A percentile compares a stretch with the other conserved stretches of the same genome.
These are phyloP conservation scores for Stictonetta naevosa DNA, from an alignment of 2,113 vertebrate genomes.

Conservation along the genomic window DNA sequence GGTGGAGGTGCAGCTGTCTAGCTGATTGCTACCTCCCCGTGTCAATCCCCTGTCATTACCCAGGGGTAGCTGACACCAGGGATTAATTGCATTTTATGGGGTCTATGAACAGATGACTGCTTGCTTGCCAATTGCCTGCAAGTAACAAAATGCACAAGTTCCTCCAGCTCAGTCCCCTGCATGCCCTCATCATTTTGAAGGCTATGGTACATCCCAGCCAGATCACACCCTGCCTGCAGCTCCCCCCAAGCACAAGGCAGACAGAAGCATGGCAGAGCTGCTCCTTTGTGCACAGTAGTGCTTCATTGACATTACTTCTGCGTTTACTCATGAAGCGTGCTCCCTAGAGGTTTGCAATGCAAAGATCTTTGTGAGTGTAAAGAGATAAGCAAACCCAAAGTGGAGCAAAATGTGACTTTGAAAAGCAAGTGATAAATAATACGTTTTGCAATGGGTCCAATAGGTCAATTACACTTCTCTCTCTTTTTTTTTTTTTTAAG, in stretches of 20 bases:
- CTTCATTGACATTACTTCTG: not conserved
- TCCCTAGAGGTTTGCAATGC: not conserved
- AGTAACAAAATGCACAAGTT: not conserved
- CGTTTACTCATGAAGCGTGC: not conserved
- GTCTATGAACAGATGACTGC: not conserved
- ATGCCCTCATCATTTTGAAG: not conserved
- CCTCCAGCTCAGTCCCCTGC: not conserved
- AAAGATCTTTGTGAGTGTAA: not conserved
- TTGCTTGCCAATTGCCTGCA: not conserved
- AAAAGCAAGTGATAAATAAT: not conserved
- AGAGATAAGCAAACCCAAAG: not conserved
- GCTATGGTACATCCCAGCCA: accelerated
- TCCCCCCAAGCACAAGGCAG: not conserved
- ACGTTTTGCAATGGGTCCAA: not conserved
- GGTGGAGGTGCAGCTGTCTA: not conserved
- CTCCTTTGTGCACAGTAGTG: not conserved
- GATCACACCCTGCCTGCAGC: not conserved
- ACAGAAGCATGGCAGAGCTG: not conserved
- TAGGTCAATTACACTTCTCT: not conserved
- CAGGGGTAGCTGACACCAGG: not conserved
- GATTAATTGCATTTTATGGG: not conserved
- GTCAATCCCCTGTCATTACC: not conserved
- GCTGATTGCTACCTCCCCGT: not conserved
- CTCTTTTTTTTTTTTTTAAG: not conserved
- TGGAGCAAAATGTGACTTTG: not conserved